Base-by-base conservation (phyloP, 2,113 vertebrate genomes). In the Scopus umbretta region DNA sequence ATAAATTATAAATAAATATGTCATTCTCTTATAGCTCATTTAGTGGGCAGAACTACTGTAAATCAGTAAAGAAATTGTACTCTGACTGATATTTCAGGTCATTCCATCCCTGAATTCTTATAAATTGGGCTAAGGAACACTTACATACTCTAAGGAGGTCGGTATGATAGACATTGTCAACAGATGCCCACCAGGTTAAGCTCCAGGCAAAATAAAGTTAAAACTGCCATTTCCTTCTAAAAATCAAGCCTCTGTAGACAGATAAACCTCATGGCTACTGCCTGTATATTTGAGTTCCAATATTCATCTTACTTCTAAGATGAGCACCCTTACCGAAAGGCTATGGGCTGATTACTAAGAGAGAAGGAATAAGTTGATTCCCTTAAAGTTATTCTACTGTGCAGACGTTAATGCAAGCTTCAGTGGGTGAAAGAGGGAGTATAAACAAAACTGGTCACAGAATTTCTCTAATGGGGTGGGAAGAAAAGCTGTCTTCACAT, bases 211-310 rank as follows among this genome's bases (percentile, higher is more conserved):
- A 89, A 91, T 38, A 34, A 95, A 93, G 66, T 75, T 92, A 75
- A 82, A 88, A 67, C 70, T 97, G 92, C 43, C 85, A 93, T 79
- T 85, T 92, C 45, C 70, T 68, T 85, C 78, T 92, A 87, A 93
- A 93, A 95, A 79, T 95, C 61, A 93, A 85, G 63, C 40, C 12
- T 68, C 66, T 86, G 23, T n/a, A 68, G 66, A 80, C 66, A 90
- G 27, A 65, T 30, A 95, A 82, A 86, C 71, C 74, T 86, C 53
- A 47, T 80, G 67, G 86, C 80, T 83, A 93, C 59, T 50, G 82
- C 49, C 53, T 86, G 22, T n/a, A 34, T 42, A 17, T 83, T 68
- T 73, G 75, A 92, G 19, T 73, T 83, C 21, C 42, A 82, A 49
- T 29, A 61, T 49, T 65, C 40, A 49, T 88, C 34, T 66, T 38